Conservation (phyloP, 2,797 vertebrate genomes). For the Capromys pilorides region DNA sequence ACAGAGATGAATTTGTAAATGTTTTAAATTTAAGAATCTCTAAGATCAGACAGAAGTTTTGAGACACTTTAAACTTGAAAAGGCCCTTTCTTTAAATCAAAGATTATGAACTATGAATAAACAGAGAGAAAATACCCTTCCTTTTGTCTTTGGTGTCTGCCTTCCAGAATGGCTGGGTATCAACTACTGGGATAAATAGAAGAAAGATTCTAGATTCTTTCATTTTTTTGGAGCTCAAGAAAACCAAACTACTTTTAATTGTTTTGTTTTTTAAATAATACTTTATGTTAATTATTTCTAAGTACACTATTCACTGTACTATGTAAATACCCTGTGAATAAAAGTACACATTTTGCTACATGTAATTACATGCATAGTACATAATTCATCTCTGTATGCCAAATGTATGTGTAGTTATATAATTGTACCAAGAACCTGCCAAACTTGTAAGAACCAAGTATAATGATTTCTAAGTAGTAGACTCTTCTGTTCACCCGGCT, state of each 20-base stretch:
- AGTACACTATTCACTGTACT: constrained; percentile 75
- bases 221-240: constrained; percentile 47
- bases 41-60: constrained; percentile 35
- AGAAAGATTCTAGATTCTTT: constrained; percentile 62
- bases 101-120: constrained; percentile 53
- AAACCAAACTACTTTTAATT: constrained; percentile 78
- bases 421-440: constrained; percentile 81
- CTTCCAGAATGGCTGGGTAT: constrained; percentile 72
- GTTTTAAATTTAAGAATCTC: constrained; percentile 51
- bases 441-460: constrained; percentile 79
- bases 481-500: constrained; percentile 35
- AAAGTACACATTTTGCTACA: constrained; percentile 77
- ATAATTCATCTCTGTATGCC: constrained; percentile 73
- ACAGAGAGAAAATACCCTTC: constrained; percentile 51
- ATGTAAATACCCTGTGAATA: constrained; percentile 78
- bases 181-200: constrained; percentile 60
- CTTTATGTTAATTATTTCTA: constrained; percentile 82
- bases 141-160: constrained; percentile 55
- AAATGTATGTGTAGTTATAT: constrained; percentile 79
- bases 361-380: constrained; percentile 79
- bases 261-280: constrained; percentile 78
- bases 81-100: constrained; percentile 65
- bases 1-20: constrained; percentile 45
- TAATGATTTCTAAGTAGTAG: constrained; percentile 78
- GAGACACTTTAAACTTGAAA: constrained; percentile 67